Evolutionary conservation across 2,797 vertebrate species (phyloP).

Genomic region (Poeciliopsis turneri): DNA sequence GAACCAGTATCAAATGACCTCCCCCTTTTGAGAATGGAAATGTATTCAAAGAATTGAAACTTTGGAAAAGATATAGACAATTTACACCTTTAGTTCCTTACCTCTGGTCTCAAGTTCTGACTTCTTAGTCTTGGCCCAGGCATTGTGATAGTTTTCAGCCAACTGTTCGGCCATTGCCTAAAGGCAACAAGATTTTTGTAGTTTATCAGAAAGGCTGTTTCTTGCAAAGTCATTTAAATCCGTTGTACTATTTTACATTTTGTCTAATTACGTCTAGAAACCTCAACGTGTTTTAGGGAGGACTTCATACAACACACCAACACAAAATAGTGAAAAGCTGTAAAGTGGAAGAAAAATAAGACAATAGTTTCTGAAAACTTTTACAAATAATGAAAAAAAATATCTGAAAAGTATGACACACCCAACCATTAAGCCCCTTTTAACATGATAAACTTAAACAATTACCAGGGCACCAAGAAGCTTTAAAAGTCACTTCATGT

Average conservation of each 20-base stretch:
- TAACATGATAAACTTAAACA: background rate
- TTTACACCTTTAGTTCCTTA: constrained; percentile 38
- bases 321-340: background rate
- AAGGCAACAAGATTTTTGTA: background rate
- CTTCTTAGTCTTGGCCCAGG: constrained; percentile 94
- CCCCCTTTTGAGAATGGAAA: constrained; percentile 80
- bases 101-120: constrained; percentile 91
- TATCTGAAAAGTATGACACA: background rate
- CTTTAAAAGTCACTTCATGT: background rate
- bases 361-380: background rate
- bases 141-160: constrained; percentile 95
- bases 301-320: background rate
- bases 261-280: background rate
- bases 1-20: constrained; percentile 86
- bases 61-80: constrained; percentile 3
- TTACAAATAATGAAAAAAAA: background rate
- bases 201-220: background rate
- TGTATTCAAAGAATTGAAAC: constrained; percentile 9
- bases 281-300: background rate
- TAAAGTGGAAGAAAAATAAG: background rate
- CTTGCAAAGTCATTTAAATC: background rate
- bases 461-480: background rate
- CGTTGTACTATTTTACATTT: background rate
- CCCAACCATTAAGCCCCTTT: background rate
- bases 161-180: constrained; percentile 95